phyloP scores from a whole-genome alignment of 2,888 invertebrate genomes.

The Julus scanicus region DNA sequence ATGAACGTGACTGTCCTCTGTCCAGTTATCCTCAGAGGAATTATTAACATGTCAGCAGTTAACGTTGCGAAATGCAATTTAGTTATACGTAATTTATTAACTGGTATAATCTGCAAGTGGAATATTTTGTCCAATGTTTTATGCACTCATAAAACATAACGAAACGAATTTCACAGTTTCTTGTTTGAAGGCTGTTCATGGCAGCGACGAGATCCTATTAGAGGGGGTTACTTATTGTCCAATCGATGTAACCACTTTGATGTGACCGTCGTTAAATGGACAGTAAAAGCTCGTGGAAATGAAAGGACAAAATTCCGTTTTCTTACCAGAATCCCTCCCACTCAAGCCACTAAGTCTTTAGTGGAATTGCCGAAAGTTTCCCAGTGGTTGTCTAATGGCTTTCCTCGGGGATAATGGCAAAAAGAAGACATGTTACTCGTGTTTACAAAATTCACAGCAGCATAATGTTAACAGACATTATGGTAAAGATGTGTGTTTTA shows the following conservation, averaged over 20 bases:
- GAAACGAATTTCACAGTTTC: not conserved
- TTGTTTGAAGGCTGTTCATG: not conserved
- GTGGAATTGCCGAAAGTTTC: not conserved
- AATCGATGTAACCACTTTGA: constrained; percentile 31
- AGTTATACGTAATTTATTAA: not conserved
- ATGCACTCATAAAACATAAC: not conserved
- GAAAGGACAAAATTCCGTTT: not conserved
- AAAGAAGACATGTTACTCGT: too few species aligned
- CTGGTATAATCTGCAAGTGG: not conserved
- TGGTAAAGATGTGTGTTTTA: not conserved
- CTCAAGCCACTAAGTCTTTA: not conserved
- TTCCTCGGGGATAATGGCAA: not conserved
- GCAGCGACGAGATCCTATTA: constrained; percentile 22
- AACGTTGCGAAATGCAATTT: not conserved
- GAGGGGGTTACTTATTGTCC: constrained; percentile 7
- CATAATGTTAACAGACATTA: not conserved
- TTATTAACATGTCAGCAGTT: not conserved
- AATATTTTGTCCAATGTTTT: not conserved
- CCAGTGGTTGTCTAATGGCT: not conserved
- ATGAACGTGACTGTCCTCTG: not conserved
- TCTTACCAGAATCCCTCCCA: not conserved
- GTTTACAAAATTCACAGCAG: not conserved
- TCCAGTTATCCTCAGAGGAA: not conserved
- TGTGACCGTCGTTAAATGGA: not conserved
- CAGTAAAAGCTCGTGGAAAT: not conserved